phyloP scores from a whole-genome alignment of 2,113 vertebrate species.

The Suricata suricatta region DNA sequence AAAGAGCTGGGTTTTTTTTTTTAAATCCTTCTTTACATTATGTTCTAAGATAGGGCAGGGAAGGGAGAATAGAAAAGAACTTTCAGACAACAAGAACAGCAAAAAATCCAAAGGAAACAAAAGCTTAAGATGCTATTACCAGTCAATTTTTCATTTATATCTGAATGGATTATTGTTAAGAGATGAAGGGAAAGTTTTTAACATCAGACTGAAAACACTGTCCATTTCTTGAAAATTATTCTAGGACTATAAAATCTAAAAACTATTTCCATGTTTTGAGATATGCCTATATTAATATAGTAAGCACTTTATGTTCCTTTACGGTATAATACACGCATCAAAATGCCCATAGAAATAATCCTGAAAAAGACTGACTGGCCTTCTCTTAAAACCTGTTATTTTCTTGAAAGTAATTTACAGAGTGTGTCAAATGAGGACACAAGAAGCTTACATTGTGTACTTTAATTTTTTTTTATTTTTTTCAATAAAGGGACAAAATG shows the following conservation, averaged over 20 bases:
- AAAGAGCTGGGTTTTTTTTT: background rate
- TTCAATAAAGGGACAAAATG: constrained; percentile 99
- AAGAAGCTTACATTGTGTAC: constrained; percentile 91
- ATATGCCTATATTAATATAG: constrained; percentile 78
- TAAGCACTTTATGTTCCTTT: constrained; percentile 73
- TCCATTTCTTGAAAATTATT: constrained; percentile 63
- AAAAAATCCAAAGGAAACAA: constrained; percentile 62
- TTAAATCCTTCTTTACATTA: background rate
- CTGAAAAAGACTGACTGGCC: constrained; percentile 83
- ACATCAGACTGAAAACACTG: constrained; percentile 69
- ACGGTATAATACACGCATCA: constrained; percentile 73
- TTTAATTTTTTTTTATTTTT: constrained; percentile 98
- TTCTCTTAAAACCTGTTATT: constrained; percentile 86
- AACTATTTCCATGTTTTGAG: constrained; percentile 76
- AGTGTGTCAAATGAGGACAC: constrained; percentile 91
- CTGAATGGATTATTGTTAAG: constrained; percentile 66
- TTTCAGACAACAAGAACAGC: constrained; percentile 67
- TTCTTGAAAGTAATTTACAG: constrained; percentile 84
- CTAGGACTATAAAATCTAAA: constrained; percentile 75
- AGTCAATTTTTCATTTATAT: constrained; percentile 64
- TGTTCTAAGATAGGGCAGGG: constrained; percentile 60
- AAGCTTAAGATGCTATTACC: constrained; percentile 59
- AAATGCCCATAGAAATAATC: constrained; percentile 77
- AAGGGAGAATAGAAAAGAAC: constrained; percentile 61
- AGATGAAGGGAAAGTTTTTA: constrained; percentile 61